Evolutionary conservation across 2,113 vertebrate species (phyloP).

Genomic region (Xenopus tropicalis): UCB_Xtro_10.0 CM004448.2:135015001-135015500

Average conservation of each 20-base stretch:
- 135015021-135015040: conserved; percentile 38
- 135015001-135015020: conserved; percentile 31
- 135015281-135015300: too few relatives aligned
- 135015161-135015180: conserved; percentile 18
- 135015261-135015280: too few relatives aligned
- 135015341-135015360: too few relatives aligned
- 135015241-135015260: neutral
- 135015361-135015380: too few relatives aligned
- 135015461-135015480: too few relatives aligned
- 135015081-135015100: neutral
- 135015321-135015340: too few relatives aligned
- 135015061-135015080: conserved; percentile 13
- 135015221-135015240: neutral
- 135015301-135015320: too few relatives aligned
- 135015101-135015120: neutral
- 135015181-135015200: neutral
- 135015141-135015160: conserved; percentile 3
- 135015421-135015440: too few relatives aligned
- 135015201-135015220: neutral
- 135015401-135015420: too few relatives aligned
- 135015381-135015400: too few relatives aligned
- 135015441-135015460: too few relatives aligned
- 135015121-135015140: neutral
- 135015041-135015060: conserved; percentile 30
- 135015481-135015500: too few relatives aligned